Evolutionary conservation across 2,113 vertebrate species (phyloP), one percentile per base, ranked within the genome.

Genomic region (Nicator chloris): DNA sequence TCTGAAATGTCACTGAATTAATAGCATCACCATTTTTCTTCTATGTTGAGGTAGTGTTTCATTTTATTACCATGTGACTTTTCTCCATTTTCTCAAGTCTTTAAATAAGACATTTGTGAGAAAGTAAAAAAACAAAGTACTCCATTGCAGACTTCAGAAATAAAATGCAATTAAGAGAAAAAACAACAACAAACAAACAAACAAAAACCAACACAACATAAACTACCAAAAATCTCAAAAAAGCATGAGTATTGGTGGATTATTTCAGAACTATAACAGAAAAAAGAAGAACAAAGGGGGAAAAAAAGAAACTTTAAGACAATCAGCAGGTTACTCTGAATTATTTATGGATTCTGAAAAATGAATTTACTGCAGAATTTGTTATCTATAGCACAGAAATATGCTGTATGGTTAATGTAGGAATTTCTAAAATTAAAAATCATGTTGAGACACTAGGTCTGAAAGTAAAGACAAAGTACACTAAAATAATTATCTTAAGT

Each of bases 151-250:
- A 37, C 14, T 72, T 88, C 22, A 3, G 4, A 27, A 24, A 13
- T 66, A 85, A 79, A 70, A 79, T 4, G 3, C 2, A 61, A 80
- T 54, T 42, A 17, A 54, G 59, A 54, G 5, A 18, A n/a, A 53
- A 19, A 53, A 3, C 1, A n/a, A n/a, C n/a, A n/a, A n/a, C n/a
- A n/a, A n/a, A n/a, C n/a, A n/a, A n/a, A n/a, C n/a, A n/a, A n/a
- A n/a, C n/a, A n/a, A n/a, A n/a, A n/a, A n/a, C 2, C 1, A 44
- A 42, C 6, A 7, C 11, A 42, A 42, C 8, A 33, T 2, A 8
- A 75, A 35, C 3, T 5, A 80, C 22, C 4, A 47, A 57, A 28
- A 39, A 44, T 15, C 11, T 68, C 9, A 39, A 31, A 80, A 80
- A 61, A 66, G 2, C 14, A 27, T 33, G 42, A 77, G 4, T 7